A percentile compares a stretch with the other conserved stretches of the same genome.
Conservation (phyloP, 2,797 vertebrate genomes). For the Sphenodon punctatus region DNA sequence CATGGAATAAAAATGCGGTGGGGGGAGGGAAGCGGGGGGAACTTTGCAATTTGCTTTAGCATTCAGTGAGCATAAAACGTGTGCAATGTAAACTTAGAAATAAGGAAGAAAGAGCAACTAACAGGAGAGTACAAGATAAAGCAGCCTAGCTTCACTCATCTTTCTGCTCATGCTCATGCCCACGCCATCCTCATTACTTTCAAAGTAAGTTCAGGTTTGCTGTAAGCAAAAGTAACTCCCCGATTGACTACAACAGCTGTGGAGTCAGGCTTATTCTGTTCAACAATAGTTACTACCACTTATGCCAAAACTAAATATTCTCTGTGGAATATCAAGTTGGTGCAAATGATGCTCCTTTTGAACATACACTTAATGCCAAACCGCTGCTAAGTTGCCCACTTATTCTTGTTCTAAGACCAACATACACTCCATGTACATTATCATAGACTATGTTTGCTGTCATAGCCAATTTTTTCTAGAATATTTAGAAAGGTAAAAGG, state of each 20-base stretch:
- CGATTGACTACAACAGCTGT: neutral
- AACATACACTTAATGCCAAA: neutral
- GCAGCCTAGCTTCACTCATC: neutral
- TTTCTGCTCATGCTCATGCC: neutral
- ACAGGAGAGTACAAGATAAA: neutral
- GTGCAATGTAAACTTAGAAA: neutral
- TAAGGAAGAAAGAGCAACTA: neutral
- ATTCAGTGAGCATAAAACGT: slow-evolving; percentile 3
- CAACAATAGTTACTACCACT: neutral
- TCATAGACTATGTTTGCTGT: no score
- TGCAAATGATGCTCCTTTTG: neutral
- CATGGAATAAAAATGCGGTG: no score
- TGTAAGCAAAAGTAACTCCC: neutral
- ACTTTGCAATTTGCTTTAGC: neutral
- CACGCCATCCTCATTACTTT: neutral
- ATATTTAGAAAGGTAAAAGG: no score
- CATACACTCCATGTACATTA: neutral
- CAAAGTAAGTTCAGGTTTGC: neutral
- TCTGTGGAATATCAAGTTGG: neutral
- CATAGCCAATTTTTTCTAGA: no score
- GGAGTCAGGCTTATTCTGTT: neutral
- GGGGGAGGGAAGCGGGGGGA: no score
- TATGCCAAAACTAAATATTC: neutral
- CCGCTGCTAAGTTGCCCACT: neutral
- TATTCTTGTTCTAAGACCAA: neutral